These are phyloP conservation scores for Paratilapia polleni DNA, from an alignment of 2,113 vertebrate species.

Conservation along the genomic window DNA sequence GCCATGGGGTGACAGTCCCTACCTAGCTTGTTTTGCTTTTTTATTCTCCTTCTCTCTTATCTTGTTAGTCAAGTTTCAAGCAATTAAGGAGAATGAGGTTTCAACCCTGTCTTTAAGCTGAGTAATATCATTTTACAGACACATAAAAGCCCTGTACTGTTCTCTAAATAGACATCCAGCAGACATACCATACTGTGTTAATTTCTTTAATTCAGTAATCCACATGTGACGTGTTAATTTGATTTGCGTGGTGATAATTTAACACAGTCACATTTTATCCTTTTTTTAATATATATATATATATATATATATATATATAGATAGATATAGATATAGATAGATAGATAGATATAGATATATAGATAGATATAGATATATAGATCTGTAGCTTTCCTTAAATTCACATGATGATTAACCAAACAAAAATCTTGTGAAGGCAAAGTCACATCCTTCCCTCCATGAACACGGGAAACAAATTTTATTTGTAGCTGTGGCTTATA, in stretches of 20 bases:
- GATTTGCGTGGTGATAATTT: not conserved
- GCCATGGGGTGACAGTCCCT: conserved; percentile 33
- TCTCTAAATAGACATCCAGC: conserved; percentile 46
- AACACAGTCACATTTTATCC: not conserved
- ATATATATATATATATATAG: too few relatives aligned
- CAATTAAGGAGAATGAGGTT: conserved; percentile 46
- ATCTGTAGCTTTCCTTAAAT: not conserved
- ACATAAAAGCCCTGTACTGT: conserved; percentile 34
- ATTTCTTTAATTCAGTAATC: conserved; percentile 15
- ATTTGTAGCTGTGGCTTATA: not conserved
- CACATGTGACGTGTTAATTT: conserved; percentile 3
- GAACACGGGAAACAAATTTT: conserved; percentile 8
- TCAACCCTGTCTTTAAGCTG: conserved; percentile 52
- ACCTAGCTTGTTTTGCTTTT: conserved; percentile 34
- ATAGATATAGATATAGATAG: too few relatives aligned
- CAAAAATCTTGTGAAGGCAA: not conserved
- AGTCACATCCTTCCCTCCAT: not conserved
- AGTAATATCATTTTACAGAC: conserved; percentile 57
- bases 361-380: too few relatives aligned
- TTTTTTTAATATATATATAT: too few relatives aligned
- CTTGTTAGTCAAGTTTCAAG: conserved; percentile 57
- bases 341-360: too few relatives aligned
- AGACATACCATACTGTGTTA: conserved; percentile 1
- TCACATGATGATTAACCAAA: not conserved
- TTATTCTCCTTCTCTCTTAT: conserved; percentile 40